Evolutionary conservation across 1,140 invertebrate species (phyloP).

Genomic region (Piezodorus guildinii): DNA sequence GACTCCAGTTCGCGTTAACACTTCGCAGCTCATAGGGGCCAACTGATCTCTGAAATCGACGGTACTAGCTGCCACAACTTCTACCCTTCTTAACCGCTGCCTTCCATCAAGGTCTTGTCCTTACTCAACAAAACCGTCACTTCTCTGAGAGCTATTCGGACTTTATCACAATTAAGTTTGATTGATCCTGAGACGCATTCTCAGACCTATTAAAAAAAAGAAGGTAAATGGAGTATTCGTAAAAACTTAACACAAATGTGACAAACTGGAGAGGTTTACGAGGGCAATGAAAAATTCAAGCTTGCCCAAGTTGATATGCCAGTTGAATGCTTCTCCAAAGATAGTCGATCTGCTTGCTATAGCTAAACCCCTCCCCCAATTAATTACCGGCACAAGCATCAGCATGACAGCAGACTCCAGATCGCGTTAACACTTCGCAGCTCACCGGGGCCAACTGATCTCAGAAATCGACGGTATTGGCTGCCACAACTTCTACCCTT

Average conservation of each 20-base stretch:
- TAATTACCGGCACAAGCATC: slow-evolving; percentile 48
- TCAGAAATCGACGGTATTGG: slow-evolving; percentile 54
- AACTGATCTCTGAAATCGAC: slow-evolving; percentile 55
- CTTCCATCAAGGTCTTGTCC: slow-evolving; percentile 49
- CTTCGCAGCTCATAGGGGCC: slow-evolving; percentile 71
- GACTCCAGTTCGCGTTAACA: slow-evolving; percentile 61
- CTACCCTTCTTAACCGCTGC: slow-evolving; percentile 54
- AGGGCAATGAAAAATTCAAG: no score
- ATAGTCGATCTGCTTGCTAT: no score
- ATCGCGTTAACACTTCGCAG: slow-evolving; percentile 66
- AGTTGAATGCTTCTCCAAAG: no score
- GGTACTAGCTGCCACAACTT: slow-evolving; percentile 59
- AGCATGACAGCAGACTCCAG: slow-evolving; percentile 47
- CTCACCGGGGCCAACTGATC: slow-evolving; percentile 69
- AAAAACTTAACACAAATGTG: no score
- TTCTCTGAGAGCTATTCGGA: neutral
- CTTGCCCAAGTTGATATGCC: no score
- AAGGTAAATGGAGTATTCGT: no score
- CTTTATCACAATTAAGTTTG: no score
- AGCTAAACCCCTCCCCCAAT: no score
- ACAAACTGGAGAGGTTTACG: no score
- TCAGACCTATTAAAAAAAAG: no score
- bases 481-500: slow-evolving; percentile 59
- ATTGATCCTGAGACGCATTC: no score
- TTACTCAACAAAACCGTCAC: slow-evolving; percentile 46